Base-by-base conservation (phyloP, 2,113 vertebrate genomes). In the Poecile atricapillus region DNA sequence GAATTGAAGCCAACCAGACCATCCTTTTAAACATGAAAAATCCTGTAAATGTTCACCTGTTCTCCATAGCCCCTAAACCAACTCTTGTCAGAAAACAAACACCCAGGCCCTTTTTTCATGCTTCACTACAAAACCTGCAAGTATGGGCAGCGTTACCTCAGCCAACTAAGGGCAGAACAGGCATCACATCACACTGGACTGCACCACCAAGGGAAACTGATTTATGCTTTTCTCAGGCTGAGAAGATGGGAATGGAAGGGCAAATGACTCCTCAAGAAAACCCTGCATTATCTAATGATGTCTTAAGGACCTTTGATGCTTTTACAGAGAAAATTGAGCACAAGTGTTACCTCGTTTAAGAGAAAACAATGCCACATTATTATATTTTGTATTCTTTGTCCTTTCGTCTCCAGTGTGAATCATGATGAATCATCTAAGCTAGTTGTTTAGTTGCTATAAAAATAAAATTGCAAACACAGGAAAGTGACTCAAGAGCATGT, bases 401-500 rank as follows among this genome's bases (percentile, higher is more conserved):
- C 69, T 95, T 91, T 75, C 65, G 64, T 87, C 70, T 97, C 84
- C 70, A 74, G 70, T 87, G 59, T 94, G 92, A 97, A 85, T 97
- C 89, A 97, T 91, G 96, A 87, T 97, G 83, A 95, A 94, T 97
- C 85, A 97, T 85, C 74, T 83, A 79, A 89, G 59, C 59, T 87
- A 69, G 63, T 47, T 97, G 87, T 95, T 96, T 92, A 89, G 81
- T 64, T 93, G 84, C 78, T 95, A 95, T 95, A 93, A 90, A 97
- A 97, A 97, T 77, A 97, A 87, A 95, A 94, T 68, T 55, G 37
- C 41, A 89, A 91, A 63, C 64, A 90, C 24, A 49, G 77, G n/a
- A 75, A 87, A 93, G 56, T 80, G 83, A 83, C 78, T 60, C 84
- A 30, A 52, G 50, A 87, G 49, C 24, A 62, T 18, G 41, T 27